phyloP scores from a whole-genome alignment of 2,888 invertebrate genomes.

The Drosophila sordidapex region DNA sequence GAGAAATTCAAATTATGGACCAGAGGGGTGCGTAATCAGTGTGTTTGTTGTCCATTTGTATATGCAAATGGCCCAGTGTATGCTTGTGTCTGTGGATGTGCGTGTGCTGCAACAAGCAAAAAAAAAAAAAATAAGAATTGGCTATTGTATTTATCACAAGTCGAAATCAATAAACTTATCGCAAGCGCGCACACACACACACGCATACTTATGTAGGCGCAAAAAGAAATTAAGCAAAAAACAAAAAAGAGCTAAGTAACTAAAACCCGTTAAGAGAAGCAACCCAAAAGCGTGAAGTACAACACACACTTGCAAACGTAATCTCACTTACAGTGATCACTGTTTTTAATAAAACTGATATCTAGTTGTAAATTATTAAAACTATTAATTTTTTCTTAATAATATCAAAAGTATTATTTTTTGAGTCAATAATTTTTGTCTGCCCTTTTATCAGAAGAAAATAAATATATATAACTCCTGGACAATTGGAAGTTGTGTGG shows the following conservation, averaged over 20 bases:
- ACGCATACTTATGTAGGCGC: constrained; percentile 22
- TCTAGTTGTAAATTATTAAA: background rate
- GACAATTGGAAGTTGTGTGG: background rate
- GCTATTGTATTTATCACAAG: constrained; percentile 72
- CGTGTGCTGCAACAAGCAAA: constrained; percentile 18
- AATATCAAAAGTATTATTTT: background rate
- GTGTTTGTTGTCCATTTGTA: constrained; percentile 6
- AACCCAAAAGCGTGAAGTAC: constrained; percentile 23
- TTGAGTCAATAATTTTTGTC: background rate
- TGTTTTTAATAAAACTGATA: background rate
- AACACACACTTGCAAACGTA: constrained; percentile 7
- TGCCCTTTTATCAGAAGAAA: background rate
- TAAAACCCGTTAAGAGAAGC: constrained; percentile 40
- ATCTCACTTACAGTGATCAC: constrained; percentile 3
- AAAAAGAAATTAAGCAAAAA: constrained; percentile 20
- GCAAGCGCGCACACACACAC: constrained; percentile 42
- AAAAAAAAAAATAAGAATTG: background rate
- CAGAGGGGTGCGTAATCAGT: constrained; percentile 82
- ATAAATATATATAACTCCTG: background rate
- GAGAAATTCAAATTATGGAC: constrained; percentile 85
- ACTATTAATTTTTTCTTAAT: background rate
- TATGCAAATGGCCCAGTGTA: constrained; percentile 1
- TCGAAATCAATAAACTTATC: constrained; percentile 81
- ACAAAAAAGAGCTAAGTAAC: constrained; percentile 26
- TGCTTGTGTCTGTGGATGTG: constrained; percentile 10